Base-by-base conservation (phyloP, 2,888 invertebrate species). In the Temnothorax rugatulus region DNA sequence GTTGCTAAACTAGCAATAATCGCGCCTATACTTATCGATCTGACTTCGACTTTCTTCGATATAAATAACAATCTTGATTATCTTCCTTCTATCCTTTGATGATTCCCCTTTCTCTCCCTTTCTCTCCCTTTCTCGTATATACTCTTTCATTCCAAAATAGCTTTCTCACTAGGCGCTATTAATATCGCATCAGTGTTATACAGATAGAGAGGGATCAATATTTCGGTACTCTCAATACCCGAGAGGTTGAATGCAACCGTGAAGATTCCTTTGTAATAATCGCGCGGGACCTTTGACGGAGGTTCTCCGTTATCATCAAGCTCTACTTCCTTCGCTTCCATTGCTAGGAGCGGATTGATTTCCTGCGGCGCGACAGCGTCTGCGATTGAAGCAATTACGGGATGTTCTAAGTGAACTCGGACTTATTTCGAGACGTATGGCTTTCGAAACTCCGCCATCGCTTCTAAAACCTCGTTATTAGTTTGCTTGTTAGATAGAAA, bases 191-290 rank as follows among this genome's bases (percentile, higher is more conserved):
- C 86, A 86, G 68, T 76, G 86, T 89, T 89, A 82, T 64, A 83
- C 74, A 79, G 86, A 83, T 79, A 79, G 76, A 79, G 83, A 69
- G 69, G 73, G 87, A 90, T 90, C 90, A 88, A 90, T 90, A 90
- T 90, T 84, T 86, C 57, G 87, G 87, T 84, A 86, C 87, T 85
- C 50, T 77, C 75, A 61, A 84, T 86, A 77, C 85, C 86, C 86
- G 52, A 83, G 81, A 85, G 66, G 84, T 82, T 86, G 88, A 86
- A 88, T 83, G 84, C 86, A 86, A 84, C 87, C 88, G 71, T 84
- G 86, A 90, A 89, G 86, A 90, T 86, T 88, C 86, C 88, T 89
- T 90, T 86, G 88, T 90, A 89, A 90, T 88, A 89, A 82, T 71
- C 86, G 76, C 75, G 71, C 81, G 66, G 79, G 84, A 87, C 86